Percentiles rank a stretch among this genome's conserved stretches.
Conservation (phyloP, 2,888 invertebrate species). For the Drosophila parthenogenetica region DNA sequence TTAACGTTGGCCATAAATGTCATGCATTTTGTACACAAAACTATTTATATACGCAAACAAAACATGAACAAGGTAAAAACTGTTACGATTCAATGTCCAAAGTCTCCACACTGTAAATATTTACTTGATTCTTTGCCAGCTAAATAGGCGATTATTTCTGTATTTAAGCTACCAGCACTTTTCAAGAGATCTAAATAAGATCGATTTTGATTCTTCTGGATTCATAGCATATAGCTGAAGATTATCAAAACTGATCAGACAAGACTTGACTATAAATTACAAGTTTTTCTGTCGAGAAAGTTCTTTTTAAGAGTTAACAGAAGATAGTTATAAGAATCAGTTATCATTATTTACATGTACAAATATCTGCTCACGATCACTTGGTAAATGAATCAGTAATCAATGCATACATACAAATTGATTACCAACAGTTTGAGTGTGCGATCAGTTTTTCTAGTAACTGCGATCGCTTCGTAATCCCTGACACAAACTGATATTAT, state of each 20-base stretch:
- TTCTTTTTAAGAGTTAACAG: too few relatives aligned
- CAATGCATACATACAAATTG: too few relatives aligned
- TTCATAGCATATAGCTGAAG: not conserved
- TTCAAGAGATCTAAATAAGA: not conserved
- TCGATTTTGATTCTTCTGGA: not conserved
- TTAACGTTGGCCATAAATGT: constrained; percentile 44
- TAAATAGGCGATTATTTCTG: constrained; percentile 1
- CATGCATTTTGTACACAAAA: constrained; percentile 33
- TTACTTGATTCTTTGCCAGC: constrained; percentile 22
- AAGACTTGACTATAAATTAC: too few relatives aligned
- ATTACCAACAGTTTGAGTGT: too few relatives aligned
- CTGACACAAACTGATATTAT: too few relatives aligned
- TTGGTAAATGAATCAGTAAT: too few relatives aligned
- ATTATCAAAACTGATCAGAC: not conserved
- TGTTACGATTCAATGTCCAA: constrained; percentile 17
- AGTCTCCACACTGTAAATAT: constrained; percentile 37
- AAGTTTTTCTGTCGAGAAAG: not conserved
- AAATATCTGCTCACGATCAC: too few relatives aligned
- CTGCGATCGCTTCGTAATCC: too few relatives aligned
- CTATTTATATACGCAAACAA: constrained; percentile 31
- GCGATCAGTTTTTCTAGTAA: too few relatives aligned
- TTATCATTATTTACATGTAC: too few relatives aligned
- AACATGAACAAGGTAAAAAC: constrained; percentile 17
- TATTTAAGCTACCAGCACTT: constrained; percentile 4
- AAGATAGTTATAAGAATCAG: not conserved